Evolutionary conservation across 2,888 invertebrate genomes (phyloP).

Genomic region (Melipona beecheii): DNA sequence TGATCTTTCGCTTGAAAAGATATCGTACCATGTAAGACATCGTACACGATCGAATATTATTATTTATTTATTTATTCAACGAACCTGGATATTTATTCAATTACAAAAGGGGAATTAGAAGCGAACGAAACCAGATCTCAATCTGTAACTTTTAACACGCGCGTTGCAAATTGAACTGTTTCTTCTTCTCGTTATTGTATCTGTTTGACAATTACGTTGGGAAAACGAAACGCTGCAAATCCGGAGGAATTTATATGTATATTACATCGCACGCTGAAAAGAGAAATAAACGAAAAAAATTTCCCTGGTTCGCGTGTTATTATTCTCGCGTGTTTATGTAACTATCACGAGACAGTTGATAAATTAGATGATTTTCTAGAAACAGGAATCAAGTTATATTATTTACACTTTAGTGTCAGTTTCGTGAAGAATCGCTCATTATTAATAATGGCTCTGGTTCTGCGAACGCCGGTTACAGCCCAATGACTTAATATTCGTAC

Average conservation of each 20-base stretch:
- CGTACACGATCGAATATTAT: not conserved
- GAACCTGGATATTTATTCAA: no score
- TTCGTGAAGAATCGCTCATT: slow-evolving; percentile 22
- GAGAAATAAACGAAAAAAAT: not conserved
- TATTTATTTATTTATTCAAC: no score
- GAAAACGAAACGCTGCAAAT: no score
- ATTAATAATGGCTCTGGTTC: not conserved
- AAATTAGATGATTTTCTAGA: slow-evolving; percentile 38
- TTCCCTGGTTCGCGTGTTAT: slow-evolving; percentile 14
- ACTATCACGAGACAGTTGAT: not conserved
- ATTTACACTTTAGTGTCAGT: slow-evolving; percentile 25
- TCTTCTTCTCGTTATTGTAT: no score
- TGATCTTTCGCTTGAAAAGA: slow-evolving; percentile 57
- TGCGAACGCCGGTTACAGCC: slow-evolving; percentile 1
- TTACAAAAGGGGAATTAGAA: no score
- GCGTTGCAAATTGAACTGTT: no score
- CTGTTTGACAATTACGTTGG: no score
- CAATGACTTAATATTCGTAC: slow-evolving; percentile 37
- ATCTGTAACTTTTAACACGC: no score
- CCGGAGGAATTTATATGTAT: no score
- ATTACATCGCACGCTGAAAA: not conserved
- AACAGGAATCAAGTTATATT: slow-evolving; percentile 36
- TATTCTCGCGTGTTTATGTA: slow-evolving; percentile 31
- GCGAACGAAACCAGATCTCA: no score
- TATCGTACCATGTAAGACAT: slow-evolving; percentile 62